Conservation (phyloP, 1,140 invertebrate species). For the fruit fly (Drosophila melanogaster) region DNA sequence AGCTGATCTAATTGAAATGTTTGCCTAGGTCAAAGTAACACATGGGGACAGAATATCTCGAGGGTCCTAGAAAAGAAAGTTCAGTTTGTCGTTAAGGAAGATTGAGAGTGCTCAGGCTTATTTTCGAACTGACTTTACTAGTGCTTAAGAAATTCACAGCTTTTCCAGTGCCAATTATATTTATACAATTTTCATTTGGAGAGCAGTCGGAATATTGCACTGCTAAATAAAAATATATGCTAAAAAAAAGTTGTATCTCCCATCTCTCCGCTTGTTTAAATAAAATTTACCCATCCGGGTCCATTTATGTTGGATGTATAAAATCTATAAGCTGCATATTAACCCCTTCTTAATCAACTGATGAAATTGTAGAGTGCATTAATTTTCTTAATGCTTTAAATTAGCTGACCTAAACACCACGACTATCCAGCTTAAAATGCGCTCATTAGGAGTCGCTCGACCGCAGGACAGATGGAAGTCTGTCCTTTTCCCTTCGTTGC, state of each 20-base stretch:
- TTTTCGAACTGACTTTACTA: conserved; percentile 9
- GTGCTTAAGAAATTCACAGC: neutral
- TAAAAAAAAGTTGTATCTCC: too few relatives aligned
- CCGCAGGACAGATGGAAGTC: conserved; percentile 39
- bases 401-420: conserved; percentile 12
- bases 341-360: neutral
- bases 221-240: neutral
- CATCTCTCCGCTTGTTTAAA: neutral
- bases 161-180: neutral
- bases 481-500: neutral
- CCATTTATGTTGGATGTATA: too few relatives aligned
- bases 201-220: neutral
- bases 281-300: too few relatives aligned
- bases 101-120: conserved; percentile 11
- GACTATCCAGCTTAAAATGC: conserved; percentile 9
- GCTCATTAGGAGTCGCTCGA: conserved; percentile 46
- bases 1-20: conserved; percentile 71
- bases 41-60: conserved; percentile 49
- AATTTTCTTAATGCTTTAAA: conserved; percentile 27
- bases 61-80: conserved; percentile 27
- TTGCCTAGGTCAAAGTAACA: conserved; percentile 52
- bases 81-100: conserved; percentile 14
- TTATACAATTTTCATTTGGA: neutral
- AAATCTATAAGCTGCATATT: too few relatives aligned
- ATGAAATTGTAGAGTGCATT: conserved; percentile 11